Evolutionary conservation across 2,797 vertebrate genomes (phyloP).

Genomic region (Halcyon smyrnensis): DNA sequence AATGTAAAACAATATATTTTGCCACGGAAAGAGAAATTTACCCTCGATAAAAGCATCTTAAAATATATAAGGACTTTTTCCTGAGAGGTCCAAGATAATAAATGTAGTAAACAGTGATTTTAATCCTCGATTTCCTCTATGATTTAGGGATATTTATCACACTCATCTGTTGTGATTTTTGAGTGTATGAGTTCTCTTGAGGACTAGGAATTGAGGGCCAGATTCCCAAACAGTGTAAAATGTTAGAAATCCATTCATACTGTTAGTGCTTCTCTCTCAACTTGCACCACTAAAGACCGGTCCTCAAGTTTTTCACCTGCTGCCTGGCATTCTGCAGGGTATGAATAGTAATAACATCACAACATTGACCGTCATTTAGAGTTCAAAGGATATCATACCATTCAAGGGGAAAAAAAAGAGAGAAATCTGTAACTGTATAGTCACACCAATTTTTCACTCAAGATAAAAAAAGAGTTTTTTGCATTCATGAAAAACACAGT

Average conservation of each 20-base stretch:
- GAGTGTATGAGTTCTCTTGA: neutral
- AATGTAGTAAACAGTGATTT: neutral
- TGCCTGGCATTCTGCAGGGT: neutral
- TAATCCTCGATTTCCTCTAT: neutral
- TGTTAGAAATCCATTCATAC: neutral
- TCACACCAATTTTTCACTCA: neutral
- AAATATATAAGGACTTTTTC: neutral
- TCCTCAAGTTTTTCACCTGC: neutral
- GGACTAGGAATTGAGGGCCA: neutral
- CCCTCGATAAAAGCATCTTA: neutral
- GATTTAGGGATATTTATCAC: neutral
- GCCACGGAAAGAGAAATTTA: neutral
- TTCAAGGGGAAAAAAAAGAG: neutral
- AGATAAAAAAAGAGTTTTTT: neutral
- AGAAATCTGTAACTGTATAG: neutral
- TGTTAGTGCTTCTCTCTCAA: neutral
- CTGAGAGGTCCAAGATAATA: neutral
- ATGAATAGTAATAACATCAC: neutral
- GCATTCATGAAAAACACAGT: neutral
- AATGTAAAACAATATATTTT: neutral
- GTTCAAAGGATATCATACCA: neutral
- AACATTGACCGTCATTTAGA: neutral
- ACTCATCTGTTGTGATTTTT: neutral
- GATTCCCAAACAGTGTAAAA: neutral
- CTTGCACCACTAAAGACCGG: neutral